Conservation (phyloP, 1,140 invertebrate species). For the Caenorhabditis latens region DNA sequence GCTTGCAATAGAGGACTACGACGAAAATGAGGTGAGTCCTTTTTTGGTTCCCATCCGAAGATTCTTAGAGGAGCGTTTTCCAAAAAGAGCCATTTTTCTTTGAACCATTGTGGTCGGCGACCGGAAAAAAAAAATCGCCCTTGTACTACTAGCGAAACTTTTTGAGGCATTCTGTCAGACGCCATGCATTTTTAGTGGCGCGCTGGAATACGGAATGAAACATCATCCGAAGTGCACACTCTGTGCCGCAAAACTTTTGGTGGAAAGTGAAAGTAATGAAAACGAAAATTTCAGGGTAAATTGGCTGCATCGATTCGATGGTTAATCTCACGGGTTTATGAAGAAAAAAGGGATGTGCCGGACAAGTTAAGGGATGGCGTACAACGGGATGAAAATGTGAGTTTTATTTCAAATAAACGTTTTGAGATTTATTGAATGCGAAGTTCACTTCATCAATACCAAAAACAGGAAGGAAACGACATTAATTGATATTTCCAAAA, state of each 20-base stretch:
- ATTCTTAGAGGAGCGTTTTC: neutral
- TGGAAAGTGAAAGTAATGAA: neutral
- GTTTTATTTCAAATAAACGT: constrained; percentile 11
- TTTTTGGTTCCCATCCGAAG: neutral
- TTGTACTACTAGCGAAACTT: neutral
- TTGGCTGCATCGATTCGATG: constrained; percentile 95
- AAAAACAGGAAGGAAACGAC: too few relatives aligned
- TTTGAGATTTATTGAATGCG: too few relatives aligned
- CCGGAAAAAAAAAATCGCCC: constrained; percentile 12
- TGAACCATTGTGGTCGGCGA: neutral
- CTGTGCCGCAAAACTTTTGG: neutral
- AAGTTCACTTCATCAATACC: too few relatives aligned
- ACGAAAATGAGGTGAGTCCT: constrained; percentile 46
- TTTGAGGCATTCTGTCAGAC: constrained; percentile 29
- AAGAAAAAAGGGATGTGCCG: constrained; percentile 87
- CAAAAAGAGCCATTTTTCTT: neutral
- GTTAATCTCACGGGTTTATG: constrained; percentile 95
- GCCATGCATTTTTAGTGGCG: constrained; percentile 41
- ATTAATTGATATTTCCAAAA: too few relatives aligned
- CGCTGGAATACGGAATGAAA: constrained; percentile 7
- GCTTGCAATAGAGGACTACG: constrained; percentile 53
- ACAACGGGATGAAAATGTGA: constrained; percentile 90
- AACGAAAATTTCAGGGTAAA: constrained; percentile 87
- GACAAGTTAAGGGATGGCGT: constrained; percentile 93
- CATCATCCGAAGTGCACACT: constrained; percentile 7